Conservation (phyloP, 1,140 invertebrate genomes). For the Temnothorax longispinosus region DNA sequence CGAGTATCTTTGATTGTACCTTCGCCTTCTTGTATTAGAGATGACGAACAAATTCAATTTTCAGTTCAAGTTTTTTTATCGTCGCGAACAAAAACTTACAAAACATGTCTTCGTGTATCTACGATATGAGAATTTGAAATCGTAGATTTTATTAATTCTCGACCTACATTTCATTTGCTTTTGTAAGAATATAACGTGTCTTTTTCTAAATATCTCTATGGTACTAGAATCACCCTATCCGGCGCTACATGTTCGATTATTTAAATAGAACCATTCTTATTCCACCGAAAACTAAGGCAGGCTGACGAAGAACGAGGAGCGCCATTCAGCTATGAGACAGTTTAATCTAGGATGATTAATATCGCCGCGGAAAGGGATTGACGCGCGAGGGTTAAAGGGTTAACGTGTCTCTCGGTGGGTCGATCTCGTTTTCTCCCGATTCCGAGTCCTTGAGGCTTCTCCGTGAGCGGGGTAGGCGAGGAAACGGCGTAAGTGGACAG, state of each 20-base stretch:
- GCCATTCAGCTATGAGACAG: constrained; percentile 46
- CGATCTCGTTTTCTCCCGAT: constrained; percentile 56
- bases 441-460: constrained; percentile 66
- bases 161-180: not conserved
- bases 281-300: not conserved
- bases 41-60: not conserved
- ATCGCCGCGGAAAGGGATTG: constrained; percentile 66
- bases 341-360: constrained; percentile 55
- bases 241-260: not conserved
- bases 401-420: constrained; percentile 71
- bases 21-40: not conserved
- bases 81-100: not conserved
- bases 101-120: not conserved
- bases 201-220: not conserved
- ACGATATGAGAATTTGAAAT: not conserved
- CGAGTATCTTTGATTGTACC: not conserved
- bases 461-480: constrained; percentile 45
- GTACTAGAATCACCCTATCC: not conserved
- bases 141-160: not conserved
- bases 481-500: constrained; percentile 73
- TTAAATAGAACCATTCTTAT: not conserved
- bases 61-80: not conserved
- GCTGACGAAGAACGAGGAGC: not conserved
- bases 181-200: not conserved
- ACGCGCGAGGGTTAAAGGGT: constrained; percentile 72